phyloP scores from a whole-genome alignment of 2,113 vertebrate species.

The Noturus placidus region DNA sequence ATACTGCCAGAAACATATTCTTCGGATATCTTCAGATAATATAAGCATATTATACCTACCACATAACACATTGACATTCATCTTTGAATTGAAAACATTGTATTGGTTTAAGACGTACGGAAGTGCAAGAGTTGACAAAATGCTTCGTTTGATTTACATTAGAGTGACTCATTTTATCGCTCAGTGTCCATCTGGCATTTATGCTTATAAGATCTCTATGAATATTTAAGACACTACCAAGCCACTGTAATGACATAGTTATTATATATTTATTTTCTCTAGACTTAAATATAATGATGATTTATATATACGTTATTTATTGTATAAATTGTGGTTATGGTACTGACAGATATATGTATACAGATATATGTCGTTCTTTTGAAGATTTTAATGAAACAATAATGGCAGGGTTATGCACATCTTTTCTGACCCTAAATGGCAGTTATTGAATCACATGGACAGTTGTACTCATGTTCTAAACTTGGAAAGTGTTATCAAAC shows the following conservation, averaged over 20 bases:
- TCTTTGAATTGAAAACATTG: neutral
- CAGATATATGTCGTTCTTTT: neutral
- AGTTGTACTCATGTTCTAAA: neutral
- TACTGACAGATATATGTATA: too few species aligned
- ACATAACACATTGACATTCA: neutral
- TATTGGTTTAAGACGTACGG: neutral
- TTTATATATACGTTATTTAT: too few species aligned
- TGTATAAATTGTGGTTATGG: too few species aligned
- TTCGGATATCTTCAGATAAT: neutral
- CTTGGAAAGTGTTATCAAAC: neutral
- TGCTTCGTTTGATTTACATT: neutral
- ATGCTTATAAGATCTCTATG: neutral
- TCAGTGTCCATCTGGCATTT: neutral
- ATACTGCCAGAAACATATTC: neutral
- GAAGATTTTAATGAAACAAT: neutral
- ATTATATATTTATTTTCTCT: too few species aligned
- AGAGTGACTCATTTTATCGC: neutral
- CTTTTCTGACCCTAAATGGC: neutral
- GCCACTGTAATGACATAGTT: too few species aligned
- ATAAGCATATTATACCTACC: neutral
- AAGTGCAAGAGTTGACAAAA: neutral
- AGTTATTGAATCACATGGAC: neutral
- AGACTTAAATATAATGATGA: too few species aligned
- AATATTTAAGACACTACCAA: neutral
- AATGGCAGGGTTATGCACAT: neutral